A percentile compares a stretch with the other conserved stretches of the same genome.
Evolutionary conservation across 1,140 invertebrate species (phyloP).

Genomic region (Sitobion miscanthi): DNA sequence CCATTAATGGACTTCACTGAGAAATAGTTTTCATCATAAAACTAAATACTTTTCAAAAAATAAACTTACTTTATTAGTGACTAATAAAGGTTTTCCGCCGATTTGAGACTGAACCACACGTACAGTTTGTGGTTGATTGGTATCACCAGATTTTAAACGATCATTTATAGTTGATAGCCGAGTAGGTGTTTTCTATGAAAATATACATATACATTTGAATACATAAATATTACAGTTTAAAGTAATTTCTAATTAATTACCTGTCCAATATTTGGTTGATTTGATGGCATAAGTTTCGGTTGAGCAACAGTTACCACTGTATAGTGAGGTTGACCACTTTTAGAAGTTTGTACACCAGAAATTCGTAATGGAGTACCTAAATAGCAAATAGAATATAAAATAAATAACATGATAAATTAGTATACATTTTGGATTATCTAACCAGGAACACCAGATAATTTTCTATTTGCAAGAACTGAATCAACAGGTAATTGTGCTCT

Average conservation of each 20-base stretch:
- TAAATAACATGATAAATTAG: background rate
- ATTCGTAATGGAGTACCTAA: slow-evolving; percentile 44
- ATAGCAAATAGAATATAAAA: background rate
- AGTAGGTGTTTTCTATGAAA: slow-evolving; percentile 31
- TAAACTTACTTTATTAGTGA: slow-evolving; percentile 65
- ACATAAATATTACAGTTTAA: background rate
- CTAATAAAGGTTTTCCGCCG: slow-evolving; percentile 71
- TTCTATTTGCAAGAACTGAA: slow-evolving; percentile 34
- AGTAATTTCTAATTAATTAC: background rate
- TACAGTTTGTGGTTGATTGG: slow-evolving; percentile 46
- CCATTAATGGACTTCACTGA: background rate
- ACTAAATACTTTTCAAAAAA: background rate
- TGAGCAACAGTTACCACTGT: slow-evolving; percentile 60
- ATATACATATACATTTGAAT: background rate
- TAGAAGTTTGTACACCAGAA: slow-evolving; percentile 46
- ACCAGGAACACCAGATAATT: slow-evolving; percentile 43
- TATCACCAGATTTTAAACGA: slow-evolving; percentile 36
- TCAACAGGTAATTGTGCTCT: slow-evolving; percentile 45
- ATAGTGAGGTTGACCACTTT: slow-evolving; percentile 59
- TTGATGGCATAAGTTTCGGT: slow-evolving; percentile 59
- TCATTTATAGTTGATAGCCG: slow-evolving; percentile 28
- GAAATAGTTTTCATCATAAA: background rate
- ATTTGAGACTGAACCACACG: slow-evolving; percentile 67
- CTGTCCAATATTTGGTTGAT: slow-evolving; percentile 51
- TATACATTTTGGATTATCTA: background rate